Evolutionary conservation across 1,140 invertebrate genomes (phyloP), one percentile per base, ranked within the genome.

Genomic region (Hylyphantes graminicola): DNA sequence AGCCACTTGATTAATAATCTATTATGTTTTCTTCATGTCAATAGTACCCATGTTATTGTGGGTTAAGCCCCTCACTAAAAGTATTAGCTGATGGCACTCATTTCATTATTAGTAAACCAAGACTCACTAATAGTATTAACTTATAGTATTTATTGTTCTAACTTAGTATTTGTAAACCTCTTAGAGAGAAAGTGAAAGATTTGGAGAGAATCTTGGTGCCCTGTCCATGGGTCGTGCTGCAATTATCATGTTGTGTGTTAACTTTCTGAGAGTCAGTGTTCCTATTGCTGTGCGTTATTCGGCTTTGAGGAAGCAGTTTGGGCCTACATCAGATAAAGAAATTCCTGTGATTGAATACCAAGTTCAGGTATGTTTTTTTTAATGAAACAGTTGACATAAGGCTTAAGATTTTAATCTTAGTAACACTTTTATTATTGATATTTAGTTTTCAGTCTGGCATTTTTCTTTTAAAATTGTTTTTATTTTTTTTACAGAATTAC

Each of bases 221-320:
- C 90, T 99, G 59, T 98, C 96, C 0, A 92, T 92, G 57, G 96
- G 96, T 91, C 91, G 96, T 73, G 92, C 95, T 8, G 92, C 91
- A 17, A 92, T 92, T 67, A 91, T 91, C 19, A 88, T 91, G 61
- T 94, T 97, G 87, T 93, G 94, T 86, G 90, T 92, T 9, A 91
- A 90, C 88, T 93, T 95, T 68, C 88, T 96, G 53, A 91, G 92
- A 57, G 91, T 94, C 85, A 94, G 94, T 10, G 89, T 97, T 3
- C 92, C 94, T 0, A 97, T 98, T 86, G 95, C 96, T 0, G 91
- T 97, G n/a, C 92, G 97, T 67, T 98, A 99, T 91, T 95, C 96
- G 57, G 95, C 95, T 8, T 94, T 95, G 0, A 91, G 97, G 65
- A 94, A 92, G 89, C 97, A 99, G 91, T 98, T 98, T 90, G 95